phyloP scores from a whole-genome alignment of 2,888 invertebrate genomes.

The Ennomos erosarius region DNA sequence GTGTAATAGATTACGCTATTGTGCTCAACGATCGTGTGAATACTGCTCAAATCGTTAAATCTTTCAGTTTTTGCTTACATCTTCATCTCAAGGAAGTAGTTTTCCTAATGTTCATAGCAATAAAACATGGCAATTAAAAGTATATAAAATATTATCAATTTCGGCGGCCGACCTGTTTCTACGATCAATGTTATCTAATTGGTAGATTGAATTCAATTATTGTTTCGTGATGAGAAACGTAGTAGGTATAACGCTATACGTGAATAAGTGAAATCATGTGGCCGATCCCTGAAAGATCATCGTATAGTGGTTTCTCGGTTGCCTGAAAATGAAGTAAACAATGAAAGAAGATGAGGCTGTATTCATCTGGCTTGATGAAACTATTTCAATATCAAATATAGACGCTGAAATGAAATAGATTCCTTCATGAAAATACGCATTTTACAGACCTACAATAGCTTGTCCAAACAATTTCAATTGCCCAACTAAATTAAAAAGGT shows the following conservation, averaged over 20 bases:
- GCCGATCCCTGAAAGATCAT: slow-evolving; percentile 49
- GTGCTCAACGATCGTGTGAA: slow-evolving; percentile 54
- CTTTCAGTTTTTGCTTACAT: slow-evolving; percentile 44
- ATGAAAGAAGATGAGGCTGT: slow-evolving; percentile 69
- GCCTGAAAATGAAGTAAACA: slow-evolving; percentile 63
- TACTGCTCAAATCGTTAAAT: slow-evolving; percentile 44
- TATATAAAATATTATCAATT: slow-evolving; percentile 31
- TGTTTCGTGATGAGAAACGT: slow-evolving; percentile 62
- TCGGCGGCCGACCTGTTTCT: slow-evolving; percentile 28
- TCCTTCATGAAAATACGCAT: slow-evolving; percentile 30
- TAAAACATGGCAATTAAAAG: slow-evolving; percentile 39
- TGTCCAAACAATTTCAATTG: slow-evolving; percentile 34
- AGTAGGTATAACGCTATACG: slow-evolving; percentile 54
- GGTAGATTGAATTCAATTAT: slow-evolving; percentile 49
- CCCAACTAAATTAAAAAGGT: slow-evolving; percentile 73
- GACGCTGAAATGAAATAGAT: slow-evolving; percentile 24
- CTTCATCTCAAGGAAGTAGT: slow-evolving; percentile 48
- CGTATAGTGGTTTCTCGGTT: slow-evolving; percentile 70
- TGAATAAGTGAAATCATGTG: slow-evolving; percentile 73
- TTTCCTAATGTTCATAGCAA: slow-evolving; percentile 36
- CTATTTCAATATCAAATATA: slow-evolving; percentile 58
- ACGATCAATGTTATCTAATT: slow-evolving; percentile 51
- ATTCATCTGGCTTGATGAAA: slow-evolving; percentile 65
- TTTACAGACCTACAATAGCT: slow-evolving; percentile 12
- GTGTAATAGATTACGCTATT: slow-evolving; percentile 45